phyloP scores from a whole-genome alignment of 2,113 vertebrate genomes.

The Eptatretus burgeri region DNA sequence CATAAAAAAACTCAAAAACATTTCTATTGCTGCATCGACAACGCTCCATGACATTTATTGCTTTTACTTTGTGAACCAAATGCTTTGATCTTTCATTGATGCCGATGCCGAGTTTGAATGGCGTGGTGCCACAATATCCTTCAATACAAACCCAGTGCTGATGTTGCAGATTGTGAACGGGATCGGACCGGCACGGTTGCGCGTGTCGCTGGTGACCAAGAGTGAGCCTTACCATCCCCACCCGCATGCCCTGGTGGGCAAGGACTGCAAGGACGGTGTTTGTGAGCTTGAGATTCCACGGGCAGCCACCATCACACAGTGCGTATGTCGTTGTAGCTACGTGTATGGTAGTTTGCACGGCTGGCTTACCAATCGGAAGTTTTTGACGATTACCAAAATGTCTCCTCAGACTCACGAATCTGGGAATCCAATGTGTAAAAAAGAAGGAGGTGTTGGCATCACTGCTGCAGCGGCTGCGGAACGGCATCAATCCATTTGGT shows the following conservation, averaged over 20 bases:
- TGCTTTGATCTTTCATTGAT: no score
- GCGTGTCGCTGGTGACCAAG: conserved; percentile 52
- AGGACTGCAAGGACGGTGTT: conserved; percentile 40
- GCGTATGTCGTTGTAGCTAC: neutral
- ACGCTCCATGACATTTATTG: no score
- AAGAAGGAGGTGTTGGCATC: conserved; percentile 80
- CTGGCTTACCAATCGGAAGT: no score
- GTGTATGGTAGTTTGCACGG: no score
- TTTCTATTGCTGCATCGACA: no score
- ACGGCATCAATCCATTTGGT: conserved; percentile 64
- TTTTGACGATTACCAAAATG: neutral
- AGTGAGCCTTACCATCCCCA: conserved; percentile 53
- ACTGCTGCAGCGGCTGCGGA: conserved; percentile 37
- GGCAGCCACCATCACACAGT: conserved; percentile 9
- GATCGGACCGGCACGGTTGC: conserved; percentile 36
- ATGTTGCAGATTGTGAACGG: conserved; percentile 36
- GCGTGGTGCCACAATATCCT: no score
- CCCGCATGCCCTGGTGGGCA: conserved; percentile 69
- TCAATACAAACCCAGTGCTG: neutral
- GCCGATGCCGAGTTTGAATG: no score
- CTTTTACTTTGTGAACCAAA: no score
- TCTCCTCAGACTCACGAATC: conserved; percentile 53
- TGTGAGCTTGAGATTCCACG: conserved; percentile 37
- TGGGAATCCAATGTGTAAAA: conserved; percentile 88
- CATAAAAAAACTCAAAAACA: no score